These are phyloP conservation scores for Falco naumanni DNA, from an alignment of 2,797 vertebrate genomes.

Conservation along the genomic window DNA sequence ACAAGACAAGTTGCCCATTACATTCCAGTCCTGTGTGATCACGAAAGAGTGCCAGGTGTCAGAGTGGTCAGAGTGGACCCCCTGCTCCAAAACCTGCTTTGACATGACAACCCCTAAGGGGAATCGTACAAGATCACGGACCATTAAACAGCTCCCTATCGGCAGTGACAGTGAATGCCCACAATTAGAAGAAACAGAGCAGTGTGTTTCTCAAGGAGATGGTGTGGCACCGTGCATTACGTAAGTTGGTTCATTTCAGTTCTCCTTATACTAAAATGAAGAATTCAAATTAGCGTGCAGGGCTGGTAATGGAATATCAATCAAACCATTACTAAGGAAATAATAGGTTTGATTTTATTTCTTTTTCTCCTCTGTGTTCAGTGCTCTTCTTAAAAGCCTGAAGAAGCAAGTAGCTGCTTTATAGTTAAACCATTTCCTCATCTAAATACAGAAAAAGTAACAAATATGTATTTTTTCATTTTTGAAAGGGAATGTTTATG, in stretches of 20 bases:
- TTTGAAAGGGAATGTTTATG: background rate
- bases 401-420: background rate
- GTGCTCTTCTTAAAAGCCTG: background rate
- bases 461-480: background rate
- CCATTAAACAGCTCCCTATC: slow-evolving; percentile 86
- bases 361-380: background rate
- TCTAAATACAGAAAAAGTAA: background rate
- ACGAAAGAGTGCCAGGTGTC: slow-evolving; percentile 89
- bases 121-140: slow-evolving; percentile 80
- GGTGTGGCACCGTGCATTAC: slow-evolving; percentile 83
- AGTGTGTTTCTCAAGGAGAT: slow-evolving; percentile 84
- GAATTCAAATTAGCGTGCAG: fast-evolving
- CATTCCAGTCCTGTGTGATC: slow-evolving; percentile 92
- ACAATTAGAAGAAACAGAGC: slow-evolving; percentile 82
- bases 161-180: slow-evolving; percentile 85
- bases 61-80: slow-evolving; percentile 89
- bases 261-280: background rate
- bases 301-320: background rate
- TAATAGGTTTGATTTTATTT: background rate
- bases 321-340: background rate
- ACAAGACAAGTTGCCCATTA: slow-evolving; percentile 87
- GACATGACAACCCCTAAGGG: slow-evolving; percentile 81
- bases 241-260: slow-evolving; percentile 80
- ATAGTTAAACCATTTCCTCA: background rate
- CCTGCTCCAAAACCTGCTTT: slow-evolving; percentile 88